Evolutionary conservation across 2,113 vertebrate genomes (phyloP).

Genomic region (Burhinus oedicnemus): DNA sequence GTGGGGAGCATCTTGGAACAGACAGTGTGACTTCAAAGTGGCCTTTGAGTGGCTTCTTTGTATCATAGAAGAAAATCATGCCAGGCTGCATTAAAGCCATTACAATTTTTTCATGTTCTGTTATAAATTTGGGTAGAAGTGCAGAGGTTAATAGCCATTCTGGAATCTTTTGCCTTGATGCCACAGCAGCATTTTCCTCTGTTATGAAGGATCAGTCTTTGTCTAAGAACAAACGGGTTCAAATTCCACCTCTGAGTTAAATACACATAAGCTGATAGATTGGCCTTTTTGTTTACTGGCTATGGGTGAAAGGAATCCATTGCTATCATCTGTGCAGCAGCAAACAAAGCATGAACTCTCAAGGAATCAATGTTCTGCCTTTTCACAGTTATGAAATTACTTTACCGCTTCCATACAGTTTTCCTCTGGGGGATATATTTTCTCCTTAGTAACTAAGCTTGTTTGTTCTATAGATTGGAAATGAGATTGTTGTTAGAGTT

Average conservation of each 20-base stretch:
- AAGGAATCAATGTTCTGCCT: neutral
- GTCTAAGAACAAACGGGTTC: neutral
- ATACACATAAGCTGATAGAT: neutral
- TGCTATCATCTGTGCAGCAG: neutral
- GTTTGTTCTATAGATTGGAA: conserved; percentile 15
- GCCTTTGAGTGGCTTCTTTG: neutral
- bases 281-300: neutral
- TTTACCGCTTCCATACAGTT: neutral
- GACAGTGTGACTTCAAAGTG: neutral
- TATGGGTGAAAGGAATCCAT: neutral
- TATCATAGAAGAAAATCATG: neutral
- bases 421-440: neutral
- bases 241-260: neutral
- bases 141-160: neutral
- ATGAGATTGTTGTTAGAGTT: neutral
- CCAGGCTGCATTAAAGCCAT: neutral
- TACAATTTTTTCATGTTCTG: neutral
- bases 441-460: neutral
- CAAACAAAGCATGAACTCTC: neutral
- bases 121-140: neutral
- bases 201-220: neutral
- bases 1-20: neutral
- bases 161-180: neutral
- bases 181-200: neutral
- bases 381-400: conserved; percentile 16